Conservation (phyloP, 2,797 vertebrate species). For the Lepilemur ruficaudatus region DNA sequence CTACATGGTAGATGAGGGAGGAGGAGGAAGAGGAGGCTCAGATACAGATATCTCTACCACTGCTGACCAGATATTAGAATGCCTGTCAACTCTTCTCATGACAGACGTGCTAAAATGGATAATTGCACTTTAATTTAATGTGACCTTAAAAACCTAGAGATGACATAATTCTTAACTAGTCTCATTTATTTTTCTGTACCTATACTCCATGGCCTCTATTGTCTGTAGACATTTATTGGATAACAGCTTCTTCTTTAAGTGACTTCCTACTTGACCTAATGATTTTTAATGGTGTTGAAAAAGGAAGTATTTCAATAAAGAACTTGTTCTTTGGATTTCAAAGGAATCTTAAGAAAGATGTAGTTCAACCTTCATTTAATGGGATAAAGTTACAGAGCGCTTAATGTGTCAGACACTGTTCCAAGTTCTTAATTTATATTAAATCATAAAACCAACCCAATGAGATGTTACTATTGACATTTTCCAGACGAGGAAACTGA, state of each 20-base stretch:
- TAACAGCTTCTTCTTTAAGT: conserved; percentile 44
- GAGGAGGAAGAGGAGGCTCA: background rate
- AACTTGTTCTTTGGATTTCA: background rate
- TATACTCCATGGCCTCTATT: background rate
- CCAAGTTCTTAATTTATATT: background rate
- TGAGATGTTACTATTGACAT: background rate
- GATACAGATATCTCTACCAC: conserved; percentile 60
- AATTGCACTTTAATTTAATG: conserved; percentile 70
- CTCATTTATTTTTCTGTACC: conserved; percentile 73
- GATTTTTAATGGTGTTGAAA: conserved; percentile 25
- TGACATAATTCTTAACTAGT: conserved; percentile 55
- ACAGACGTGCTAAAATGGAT: conserved; percentile 56
- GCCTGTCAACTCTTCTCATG: conserved; percentile 53
- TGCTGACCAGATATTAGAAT: conserved; percentile 66
- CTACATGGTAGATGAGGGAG: background rate
- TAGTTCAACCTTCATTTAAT: background rate
- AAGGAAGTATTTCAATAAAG: conserved; percentile 48
- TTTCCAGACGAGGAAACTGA: background rate
- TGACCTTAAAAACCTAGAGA: conserved; percentile 79
- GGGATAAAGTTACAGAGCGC: background rate
- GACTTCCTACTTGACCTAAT: conserved; percentile 55
- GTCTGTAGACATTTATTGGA: conserved; percentile 48
- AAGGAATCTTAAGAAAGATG: background rate
- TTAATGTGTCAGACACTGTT: background rate
- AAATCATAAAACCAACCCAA: background rate